Base-by-base conservation (phyloP, 64 coral and sea anemone genomes). In the Trachythela sp. region DNA sequence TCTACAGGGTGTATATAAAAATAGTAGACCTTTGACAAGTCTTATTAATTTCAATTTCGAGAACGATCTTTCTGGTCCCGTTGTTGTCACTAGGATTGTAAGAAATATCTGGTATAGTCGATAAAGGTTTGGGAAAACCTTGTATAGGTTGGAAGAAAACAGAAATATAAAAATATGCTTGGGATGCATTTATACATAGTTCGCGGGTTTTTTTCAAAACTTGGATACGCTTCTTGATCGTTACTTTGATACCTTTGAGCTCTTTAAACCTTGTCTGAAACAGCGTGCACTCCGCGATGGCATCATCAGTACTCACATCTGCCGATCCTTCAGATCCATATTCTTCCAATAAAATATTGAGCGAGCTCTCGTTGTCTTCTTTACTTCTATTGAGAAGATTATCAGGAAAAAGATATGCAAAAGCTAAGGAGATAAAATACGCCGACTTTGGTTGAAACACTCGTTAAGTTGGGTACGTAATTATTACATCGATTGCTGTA, bases 141-240 rank as follows among this genome's bases (percentile, higher is more conserved):
- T 72, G 68, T 72, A 72, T 10, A 72, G 68, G 2, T 72, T 72
- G 0, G 68, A 72, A 4, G 18, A 72, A 72, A 72, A 72, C 68
- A 72, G 68, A 72, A 72, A 72, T 72, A 24, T 72, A 72, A 72
- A 72, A 72, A 72, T 72, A 35, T 72, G 24, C 10, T 72, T 72
- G 10, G 68, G 68, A 0, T 27, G 17, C 2, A 31, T 31, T 72
- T 0, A 31, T 72, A 72, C 33, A 72, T 26, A 2, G n/a, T 72
- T 72, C 33, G 2, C 18, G n/a, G n/a, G 33, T 27, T 29, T 31
- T 31, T n/a, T 72, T 72, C 13, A 27, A 72, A 72, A 52, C 49
- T 2, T 1, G 1, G 0, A 52, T 8, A 52, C 49, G 49, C 8
- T 52, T 52, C 8, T 52, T 52, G 9, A 8, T 52, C 8, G 49